Evolutionary conservation across 2,113 vertebrate species (phyloP), one percentile per base, ranked within the genome.

Genomic region (Eretmochelys imbricata): DNA sequence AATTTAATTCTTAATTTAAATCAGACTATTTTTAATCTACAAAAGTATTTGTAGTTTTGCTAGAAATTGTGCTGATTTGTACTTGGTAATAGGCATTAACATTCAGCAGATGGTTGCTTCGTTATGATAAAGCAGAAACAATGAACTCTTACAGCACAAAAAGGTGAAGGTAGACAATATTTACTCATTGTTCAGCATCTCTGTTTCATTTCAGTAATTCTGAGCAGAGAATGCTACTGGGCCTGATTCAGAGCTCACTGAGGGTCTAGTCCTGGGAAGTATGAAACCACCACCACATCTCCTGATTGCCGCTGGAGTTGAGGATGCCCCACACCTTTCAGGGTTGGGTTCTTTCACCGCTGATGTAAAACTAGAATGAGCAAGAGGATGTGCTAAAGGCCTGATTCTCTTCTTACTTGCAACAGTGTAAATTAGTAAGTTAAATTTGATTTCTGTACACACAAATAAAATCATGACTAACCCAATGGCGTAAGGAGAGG

Each of bases 1-100:
- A 46, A 54, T 87, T 94, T 95, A 92, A 95, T 94, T 95, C 93
- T 92, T 84, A 76, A 78, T 89, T 89, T 89, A 62, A 87, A 90
- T 10, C 35, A 88, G 54, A 50, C 13, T 84, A 6, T 80, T 87
- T 57, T 25, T 84, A 96, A 89, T 25, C 78, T 54, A 92, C 85
- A 81, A 84, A 92, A 82, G 72, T n/a, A 53, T 87, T 54, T 93
- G 93, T 82, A 62, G 55, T 11, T 57, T 78, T 84, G 89, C 80
- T 51, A 87, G 85, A 91, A 90, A 89, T 88, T 89, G 19, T 75
- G 78, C 82, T 88, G 83, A 29, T 80, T 84, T 86, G 12, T 82
- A 94, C 55, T 24, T 86, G 81, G 19, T 95, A 92, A 55, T 55
- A 95, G 46, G 62, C 50, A 29, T 24, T 46, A 91, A 4, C 49